phyloP scores from a whole-genome alignment of 2,113 vertebrate genomes.

The Takifugu flavidus region DNA sequence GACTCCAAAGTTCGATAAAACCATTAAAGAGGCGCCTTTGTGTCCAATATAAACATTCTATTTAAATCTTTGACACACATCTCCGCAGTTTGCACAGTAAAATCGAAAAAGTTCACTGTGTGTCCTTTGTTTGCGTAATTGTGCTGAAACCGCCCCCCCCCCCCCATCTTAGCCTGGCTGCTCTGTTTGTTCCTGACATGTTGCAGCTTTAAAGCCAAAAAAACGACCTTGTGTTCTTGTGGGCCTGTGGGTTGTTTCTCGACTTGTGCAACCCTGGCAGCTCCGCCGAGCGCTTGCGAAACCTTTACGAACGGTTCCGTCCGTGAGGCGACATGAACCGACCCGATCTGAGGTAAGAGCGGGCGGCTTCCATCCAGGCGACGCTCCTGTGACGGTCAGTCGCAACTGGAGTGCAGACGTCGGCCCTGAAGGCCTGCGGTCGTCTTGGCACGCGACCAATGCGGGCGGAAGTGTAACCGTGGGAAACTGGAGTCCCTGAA shows the following conservation, averaged over 20 bases:
- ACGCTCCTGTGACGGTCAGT: too few species aligned
- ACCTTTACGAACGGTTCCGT: constrained; percentile 23
- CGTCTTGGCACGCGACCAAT: constrained; percentile 17
- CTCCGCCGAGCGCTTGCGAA: constrained; percentile 23
- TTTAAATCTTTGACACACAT: background rate
- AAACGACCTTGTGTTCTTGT: background rate
- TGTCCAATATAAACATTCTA: too few species aligned
- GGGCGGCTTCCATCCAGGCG: background rate
- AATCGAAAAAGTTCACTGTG: constrained; percentile 1
- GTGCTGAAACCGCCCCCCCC: background rate
- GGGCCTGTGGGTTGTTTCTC: background rate
- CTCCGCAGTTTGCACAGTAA: background rate
- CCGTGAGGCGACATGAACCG: constrained; percentile 30
- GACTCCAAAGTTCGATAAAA: too few species aligned
- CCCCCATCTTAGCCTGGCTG: constrained; percentile 2
- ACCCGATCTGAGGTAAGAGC: constrained; percentile 25
- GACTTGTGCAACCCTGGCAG: constrained; percentile 12
- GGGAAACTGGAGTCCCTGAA: constrained; percentile 1
- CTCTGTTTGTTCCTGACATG: constrained; percentile 30
- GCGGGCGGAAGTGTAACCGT: constrained; percentile 1
- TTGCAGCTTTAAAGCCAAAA: constrained; percentile 36
- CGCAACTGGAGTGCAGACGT: too few species aligned
- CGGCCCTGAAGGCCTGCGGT: constrained; percentile 14
- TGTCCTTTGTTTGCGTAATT: constrained; percentile 9
- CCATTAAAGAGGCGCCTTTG: too few species aligned